A percentile compares a stretch with the other conserved stretches of the same genome.
Conservation (phyloP, 2,888 invertebrate genomes). For the Epicampocera succincta region DNA sequence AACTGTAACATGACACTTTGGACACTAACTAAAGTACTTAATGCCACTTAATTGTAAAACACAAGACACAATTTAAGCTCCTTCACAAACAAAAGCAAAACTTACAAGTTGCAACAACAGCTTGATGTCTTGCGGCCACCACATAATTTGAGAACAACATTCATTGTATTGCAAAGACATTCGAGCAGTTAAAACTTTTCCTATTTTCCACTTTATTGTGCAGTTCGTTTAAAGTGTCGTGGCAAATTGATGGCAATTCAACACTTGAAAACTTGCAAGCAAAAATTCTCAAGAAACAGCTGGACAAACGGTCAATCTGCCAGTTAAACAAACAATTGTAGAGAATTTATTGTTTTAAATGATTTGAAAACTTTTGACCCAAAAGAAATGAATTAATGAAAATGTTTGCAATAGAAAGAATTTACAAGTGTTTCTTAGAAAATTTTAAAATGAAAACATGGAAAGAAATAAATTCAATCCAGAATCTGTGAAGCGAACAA, state of each 20-base stretch:
- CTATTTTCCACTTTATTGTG: not conserved
- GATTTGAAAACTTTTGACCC: conserved; percentile 55
- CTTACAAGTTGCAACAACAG: conserved; percentile 8
- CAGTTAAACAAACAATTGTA: conserved; percentile 39
- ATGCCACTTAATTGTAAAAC: conserved; percentile 49
- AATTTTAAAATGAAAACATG: no score
- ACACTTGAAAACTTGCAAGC: conserved; percentile 30
- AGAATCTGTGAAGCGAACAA: no score
- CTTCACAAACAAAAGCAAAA: not conserved
- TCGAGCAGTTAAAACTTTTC: not conserved
- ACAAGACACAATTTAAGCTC: conserved; percentile 42
- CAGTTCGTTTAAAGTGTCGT: conserved; percentile 19
- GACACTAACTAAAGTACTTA: conserved; percentile 47
- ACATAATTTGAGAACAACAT: not conserved
- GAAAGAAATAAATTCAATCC: no score
- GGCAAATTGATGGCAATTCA: conserved; percentile 36
- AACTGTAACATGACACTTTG: conserved; percentile 35
- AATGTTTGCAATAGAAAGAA: no score
- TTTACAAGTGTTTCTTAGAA: no score
- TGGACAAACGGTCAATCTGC: conserved; percentile 23
- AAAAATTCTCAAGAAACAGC: not conserved
- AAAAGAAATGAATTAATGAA: conserved; percentile 2
- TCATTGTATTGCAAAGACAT: not conserved
- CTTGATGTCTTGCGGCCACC: conserved; percentile 3
- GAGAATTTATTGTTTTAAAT: conserved; percentile 55